Evolutionary conservation across 1,140 invertebrate species (phyloP).

Genomic region (Mya arenaria): DNA sequence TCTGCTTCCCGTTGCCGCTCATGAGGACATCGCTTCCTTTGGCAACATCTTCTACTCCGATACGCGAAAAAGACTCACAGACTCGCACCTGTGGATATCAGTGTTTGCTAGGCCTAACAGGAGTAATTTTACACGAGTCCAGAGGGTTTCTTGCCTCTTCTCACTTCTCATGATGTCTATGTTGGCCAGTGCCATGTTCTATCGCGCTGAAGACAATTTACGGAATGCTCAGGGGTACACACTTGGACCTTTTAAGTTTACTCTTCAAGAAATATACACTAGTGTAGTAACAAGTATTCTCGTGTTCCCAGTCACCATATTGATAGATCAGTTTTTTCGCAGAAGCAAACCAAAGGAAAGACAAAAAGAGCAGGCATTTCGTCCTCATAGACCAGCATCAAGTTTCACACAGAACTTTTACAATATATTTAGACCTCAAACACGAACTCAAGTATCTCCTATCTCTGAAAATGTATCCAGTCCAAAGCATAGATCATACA

Average conservation of each 20-base stretch:
- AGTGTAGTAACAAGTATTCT: slow-evolving; percentile 72
- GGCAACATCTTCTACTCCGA: slow-evolving; percentile 68
- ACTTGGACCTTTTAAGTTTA: slow-evolving; percentile 69
- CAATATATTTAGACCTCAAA: neutral
- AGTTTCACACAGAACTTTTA: slow-evolving; percentile 40
- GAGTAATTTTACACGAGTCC: slow-evolving; percentile 77
- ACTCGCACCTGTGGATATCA: slow-evolving; percentile 71
- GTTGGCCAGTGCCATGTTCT: slow-evolving; percentile 80
- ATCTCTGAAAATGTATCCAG: no score
- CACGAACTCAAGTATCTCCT: slow-evolving; percentile 4
- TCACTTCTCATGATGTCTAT: slow-evolving; percentile 77
- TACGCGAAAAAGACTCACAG: slow-evolving; percentile 65
- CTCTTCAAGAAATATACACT: slow-evolving; percentile 69
- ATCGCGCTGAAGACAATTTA: slow-evolving; percentile 60
- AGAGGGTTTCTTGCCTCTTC: slow-evolving; percentile 77
- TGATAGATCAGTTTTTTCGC: slow-evolving; percentile 74
- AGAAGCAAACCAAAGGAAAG: slow-evolving; percentile 61
- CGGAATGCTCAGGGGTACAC: slow-evolving; percentile 27
- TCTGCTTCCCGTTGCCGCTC: slow-evolving; percentile 63
- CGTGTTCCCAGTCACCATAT: slow-evolving; percentile 73
- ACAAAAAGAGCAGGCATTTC: slow-evolving; percentile 24
- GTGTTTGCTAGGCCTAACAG: slow-evolving; percentile 44
- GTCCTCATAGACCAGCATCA: slow-evolving; percentile 33
- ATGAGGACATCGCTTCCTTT: slow-evolving; percentile 67
- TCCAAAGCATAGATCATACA: neutral